Conservation (phyloP, 2,113 vertebrate species). For the Verasper variegatus region DNA sequence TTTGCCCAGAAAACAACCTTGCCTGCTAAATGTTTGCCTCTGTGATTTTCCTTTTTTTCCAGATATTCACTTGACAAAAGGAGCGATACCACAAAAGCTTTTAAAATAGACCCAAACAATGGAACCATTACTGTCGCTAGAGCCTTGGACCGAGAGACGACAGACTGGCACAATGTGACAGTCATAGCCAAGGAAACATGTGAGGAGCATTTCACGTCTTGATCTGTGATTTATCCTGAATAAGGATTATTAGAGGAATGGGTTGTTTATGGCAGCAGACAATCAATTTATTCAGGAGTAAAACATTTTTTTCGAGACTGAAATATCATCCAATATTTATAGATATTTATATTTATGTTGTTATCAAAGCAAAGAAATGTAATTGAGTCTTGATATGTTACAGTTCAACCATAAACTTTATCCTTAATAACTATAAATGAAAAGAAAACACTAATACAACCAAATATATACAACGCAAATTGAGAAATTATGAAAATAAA, state of each 20-base stretch:
- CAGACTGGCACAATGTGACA: conserved; percentile 91
- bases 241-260: too few relatives aligned
- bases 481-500: too few relatives aligned
- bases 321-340: background rate
- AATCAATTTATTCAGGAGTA: too few relatives aligned
- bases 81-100: conserved; percentile 75
- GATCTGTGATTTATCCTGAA: background rate
- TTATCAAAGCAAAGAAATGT: too few relatives aligned
- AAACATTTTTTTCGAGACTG: background rate
- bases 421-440: too few relatives aligned
- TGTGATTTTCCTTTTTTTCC: conserved; percentile 55
- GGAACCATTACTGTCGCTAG: conserved; percentile 86
- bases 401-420: background rate
- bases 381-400: background rate
- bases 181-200: conserved; percentile 89
- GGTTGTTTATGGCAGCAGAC: too few relatives aligned
- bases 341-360: too few relatives aligned
- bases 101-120: conserved; percentile 87
- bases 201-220: conserved; percentile 77
- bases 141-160: conserved; percentile 88
- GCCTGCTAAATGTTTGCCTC: conserved; percentile 52
- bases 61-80: conserved; percentile 88
- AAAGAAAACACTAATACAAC: too few relatives aligned
- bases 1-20: conserved; percentile 62
- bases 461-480: too few relatives aligned